Base-by-base conservation (phyloP, 2,888 invertebrate species). In the Lepidochrysops patricia region DNA sequence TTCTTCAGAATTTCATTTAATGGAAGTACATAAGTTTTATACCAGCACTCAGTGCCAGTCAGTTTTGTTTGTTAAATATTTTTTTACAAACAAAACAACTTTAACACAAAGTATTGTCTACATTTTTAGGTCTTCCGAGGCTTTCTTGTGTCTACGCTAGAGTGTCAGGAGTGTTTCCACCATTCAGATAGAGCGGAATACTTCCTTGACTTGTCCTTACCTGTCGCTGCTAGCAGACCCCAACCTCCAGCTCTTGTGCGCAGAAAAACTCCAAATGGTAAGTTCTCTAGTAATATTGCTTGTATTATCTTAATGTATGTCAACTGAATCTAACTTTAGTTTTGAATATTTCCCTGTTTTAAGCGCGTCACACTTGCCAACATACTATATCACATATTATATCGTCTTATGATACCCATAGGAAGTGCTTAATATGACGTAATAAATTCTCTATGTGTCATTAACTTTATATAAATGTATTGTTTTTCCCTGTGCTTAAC, bases 171-270 rank as follows among this genome's bases (percentile, higher is more conserved):
- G 64, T 99, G 99, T 76, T 91, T 93, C 63, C 93, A 96, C 82
- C 93, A 94, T 9, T 97, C 97, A 0, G 94, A 96, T 72, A 91
- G 96, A 12, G 94, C 95, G 59, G 99, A 99, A 80, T 95, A 95
- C 72, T 99, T 99, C 83, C 90, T 98, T 60, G 99, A 99, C 83
- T 91, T 99, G 66, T 98, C 98, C 63, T 90, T 99, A 63, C 98
- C 98, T 0, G 95, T 98, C 19, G 93, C 93, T 56, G 91, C 92
- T 2, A 93, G 93, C 66, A 93, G 95, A 59, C 94, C 93, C 7
- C 92, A 94, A 68, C 94, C 94, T 1, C 94, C 95, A 0, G 86
- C 91, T 0, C 83, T 93, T 3, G 79, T 82, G 0, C 77, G 91
- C 3, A 90, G 92, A 73, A 89, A 89, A 82, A 84, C 86, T 4